Conservation (phyloP, 2,888 invertebrate genomes). For the Pseudococcus jackbeardsleyi region DNA sequence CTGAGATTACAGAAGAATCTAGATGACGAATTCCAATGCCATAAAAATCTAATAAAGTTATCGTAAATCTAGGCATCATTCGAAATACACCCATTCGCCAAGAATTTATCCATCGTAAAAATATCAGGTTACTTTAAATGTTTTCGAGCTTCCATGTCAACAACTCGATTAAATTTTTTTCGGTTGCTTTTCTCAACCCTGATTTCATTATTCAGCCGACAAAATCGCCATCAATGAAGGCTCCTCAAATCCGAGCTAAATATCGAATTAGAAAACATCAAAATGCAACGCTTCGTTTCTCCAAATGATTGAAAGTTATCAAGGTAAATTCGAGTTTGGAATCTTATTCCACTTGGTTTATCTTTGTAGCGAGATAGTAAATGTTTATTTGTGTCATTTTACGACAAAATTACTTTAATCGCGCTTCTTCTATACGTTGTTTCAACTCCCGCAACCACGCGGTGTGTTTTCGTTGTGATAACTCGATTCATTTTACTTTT, state of each 20-base stretch:
- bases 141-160: not conserved
- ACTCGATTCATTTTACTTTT: conserved; percentile 34
- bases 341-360: not conserved
- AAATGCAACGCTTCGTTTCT: not conserved
- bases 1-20: not conserved
- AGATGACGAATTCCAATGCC: not conserved
- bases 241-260: not conserved
- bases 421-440: not conserved
- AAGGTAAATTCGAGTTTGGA: not conserved
- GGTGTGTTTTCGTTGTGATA: conserved; percentile 28
- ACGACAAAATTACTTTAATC: conserved; percentile 42
- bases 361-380: not conserved
- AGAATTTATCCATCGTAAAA: not conserved
- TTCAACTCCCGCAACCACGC: conserved; percentile 12
- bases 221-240: not conserved
- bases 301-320: not conserved
- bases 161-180: not conserved
- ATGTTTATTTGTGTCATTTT: conserved; percentile 42
- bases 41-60: not conserved
- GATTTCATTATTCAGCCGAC: not conserved
- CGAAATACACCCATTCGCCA: not conserved
- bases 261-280: not conserved
- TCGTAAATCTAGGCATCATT: not conserved
- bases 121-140: not conserved
- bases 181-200: not conserved